Conservation (phyloP, 2,888 invertebrate species). For the Plusia festucae region DNA sequence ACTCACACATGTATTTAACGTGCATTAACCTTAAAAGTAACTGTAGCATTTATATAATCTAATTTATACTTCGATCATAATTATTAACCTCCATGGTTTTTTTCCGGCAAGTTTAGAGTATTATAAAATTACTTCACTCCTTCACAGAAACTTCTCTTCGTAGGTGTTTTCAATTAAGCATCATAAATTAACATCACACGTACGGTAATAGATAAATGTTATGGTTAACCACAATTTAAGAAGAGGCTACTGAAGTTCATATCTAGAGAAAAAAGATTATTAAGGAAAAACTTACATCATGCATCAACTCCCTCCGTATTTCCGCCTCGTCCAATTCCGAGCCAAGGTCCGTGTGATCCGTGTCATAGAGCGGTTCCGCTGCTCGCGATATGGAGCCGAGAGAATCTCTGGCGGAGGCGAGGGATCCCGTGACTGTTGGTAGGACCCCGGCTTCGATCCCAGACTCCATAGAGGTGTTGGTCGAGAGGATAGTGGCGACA, state of each 20-base stretch:
- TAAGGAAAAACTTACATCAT: constrained; percentile 91
- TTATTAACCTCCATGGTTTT: constrained; percentile 34
- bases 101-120: no score
- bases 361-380: constrained; percentile 92
- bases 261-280: no score
- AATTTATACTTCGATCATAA: constrained; percentile 35
- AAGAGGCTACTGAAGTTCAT: no score
- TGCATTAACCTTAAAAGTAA: constrained; percentile 53
- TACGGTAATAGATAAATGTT: no score
- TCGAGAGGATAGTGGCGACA: constrained; percentile 82
- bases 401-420: constrained; percentile 88
- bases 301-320: constrained; percentile 92
- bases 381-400: constrained; percentile 90
- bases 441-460: constrained; percentile 92
- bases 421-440: constrained; percentile 93
- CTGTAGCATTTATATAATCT: constrained; percentile 47
- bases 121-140: no score
- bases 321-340: constrained; percentile 95
- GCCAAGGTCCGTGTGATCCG: constrained; percentile 94
- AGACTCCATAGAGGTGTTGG: constrained; percentile 90
- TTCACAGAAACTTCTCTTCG: no score
- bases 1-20: constrained; percentile 46
- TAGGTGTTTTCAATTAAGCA: no score
- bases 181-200: neutral
- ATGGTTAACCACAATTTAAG: no score